These are phyloP conservation scores for Tipula lateralis DNA, from an alignment of 2,888 invertebrate genomes.

Conservation along the genomic window DNA sequence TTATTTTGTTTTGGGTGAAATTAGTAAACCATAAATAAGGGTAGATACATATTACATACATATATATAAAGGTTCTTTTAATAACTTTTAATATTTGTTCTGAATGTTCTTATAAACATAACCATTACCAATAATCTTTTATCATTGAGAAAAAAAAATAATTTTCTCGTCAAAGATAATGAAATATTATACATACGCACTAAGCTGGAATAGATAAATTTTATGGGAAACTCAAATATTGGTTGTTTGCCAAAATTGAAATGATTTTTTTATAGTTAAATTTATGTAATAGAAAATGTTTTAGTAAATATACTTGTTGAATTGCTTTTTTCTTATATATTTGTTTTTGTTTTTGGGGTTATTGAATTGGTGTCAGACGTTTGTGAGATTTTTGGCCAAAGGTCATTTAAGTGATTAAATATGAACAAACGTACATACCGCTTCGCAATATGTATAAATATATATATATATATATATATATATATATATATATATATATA, in stretches of 20 bases:
- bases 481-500: too few species aligned
- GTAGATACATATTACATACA: neutral
- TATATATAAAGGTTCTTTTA: neutral
- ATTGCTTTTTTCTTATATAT: neutral
- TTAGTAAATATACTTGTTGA: neutral
- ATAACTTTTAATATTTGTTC: neutral
- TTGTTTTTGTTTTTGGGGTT: neutral
- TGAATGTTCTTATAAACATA: neutral
- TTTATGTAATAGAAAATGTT: neutral
- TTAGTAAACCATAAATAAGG: neutral
- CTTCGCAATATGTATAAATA: neutral
- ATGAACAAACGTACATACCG: neutral
- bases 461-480: too few species aligned
- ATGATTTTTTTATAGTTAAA: neutral
- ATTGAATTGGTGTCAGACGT: neutral
- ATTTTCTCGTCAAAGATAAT: neutral
- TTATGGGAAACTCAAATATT: slow-evolving; percentile 19
- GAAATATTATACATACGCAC: neutral
- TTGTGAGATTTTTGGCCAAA: neutral
- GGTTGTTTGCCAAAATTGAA: neutral
- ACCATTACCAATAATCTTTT: neutral
- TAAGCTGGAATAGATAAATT: neutral
- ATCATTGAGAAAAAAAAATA: neutral
- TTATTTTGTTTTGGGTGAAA: neutral
- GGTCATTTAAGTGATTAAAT: neutral